Percentiles rank a stretch among this genome's conserved stretches.
These are phyloP conservation scores for Phrynocephalus forsythii DNA, from an alignment of 2,797 vertebrate genomes.

Conservation along the genomic window DNA sequence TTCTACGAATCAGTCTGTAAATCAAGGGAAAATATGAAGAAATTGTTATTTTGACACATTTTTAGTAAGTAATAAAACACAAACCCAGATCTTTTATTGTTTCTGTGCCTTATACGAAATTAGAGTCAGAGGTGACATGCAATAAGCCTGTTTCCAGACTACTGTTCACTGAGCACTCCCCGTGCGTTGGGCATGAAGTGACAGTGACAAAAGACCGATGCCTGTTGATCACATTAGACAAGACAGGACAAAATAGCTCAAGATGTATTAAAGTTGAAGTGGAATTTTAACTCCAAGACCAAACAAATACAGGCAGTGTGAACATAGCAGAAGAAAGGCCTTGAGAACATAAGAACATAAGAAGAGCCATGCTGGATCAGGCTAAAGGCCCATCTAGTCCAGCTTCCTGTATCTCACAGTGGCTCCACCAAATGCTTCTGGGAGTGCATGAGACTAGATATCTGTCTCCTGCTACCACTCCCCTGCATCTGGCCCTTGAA, in stretches of 20 bases:
- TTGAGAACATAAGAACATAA: no score
- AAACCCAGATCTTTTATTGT: constrained; percentile 14
- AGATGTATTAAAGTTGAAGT: constrained; percentile 72
- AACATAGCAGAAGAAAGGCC: constrained; percentile 27
- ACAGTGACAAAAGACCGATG: constrained; percentile 72
- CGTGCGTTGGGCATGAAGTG: constrained; percentile 58
- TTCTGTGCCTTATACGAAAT: constrained; percentile 41
- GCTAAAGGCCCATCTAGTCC: no score
- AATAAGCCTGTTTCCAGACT: constrained; percentile 62
- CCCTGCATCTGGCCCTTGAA: no score
- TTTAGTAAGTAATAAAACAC: constrained; percentile 46
- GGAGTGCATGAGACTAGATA: no score
- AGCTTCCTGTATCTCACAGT: no score
- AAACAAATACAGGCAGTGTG: constrained; percentile 43
- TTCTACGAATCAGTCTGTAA: constrained; percentile 32
- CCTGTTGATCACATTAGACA: constrained; percentile 70
- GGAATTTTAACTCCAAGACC: constrained; percentile 67
- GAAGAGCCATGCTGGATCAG: no score
- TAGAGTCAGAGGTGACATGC: constrained; percentile 67
- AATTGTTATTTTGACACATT: constrained; percentile 33
- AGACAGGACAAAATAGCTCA: constrained; percentile 70
- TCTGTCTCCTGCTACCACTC: no score
- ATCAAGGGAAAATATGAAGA: constrained; percentile 32
- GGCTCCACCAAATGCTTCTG: no score
- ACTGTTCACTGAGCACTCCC: constrained; percentile 52